Base-by-base conservation (phyloP, 2,797 vertebrate genomes). In the Lophura swinhoii region DNA sequence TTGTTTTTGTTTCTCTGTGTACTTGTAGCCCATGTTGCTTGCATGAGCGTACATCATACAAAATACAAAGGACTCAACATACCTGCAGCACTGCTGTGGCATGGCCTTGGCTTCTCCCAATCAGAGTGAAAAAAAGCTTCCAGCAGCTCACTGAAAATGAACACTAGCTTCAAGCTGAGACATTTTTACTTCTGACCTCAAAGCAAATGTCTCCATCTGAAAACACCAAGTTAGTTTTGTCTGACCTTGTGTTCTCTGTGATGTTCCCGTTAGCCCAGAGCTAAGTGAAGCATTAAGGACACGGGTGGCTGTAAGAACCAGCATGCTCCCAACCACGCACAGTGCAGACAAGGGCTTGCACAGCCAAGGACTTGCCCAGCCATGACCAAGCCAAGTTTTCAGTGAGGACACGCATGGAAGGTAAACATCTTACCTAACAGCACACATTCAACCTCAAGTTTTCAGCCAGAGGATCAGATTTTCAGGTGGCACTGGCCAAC, bases 11-110 rank as follows among this genome's bases (percentile, higher is more conserved):
- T 77, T 73, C 78, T 77, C 44, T 51, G 1, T 15, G 3, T 22
- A 58, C 56, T 82, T 72, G 33, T 6, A 64, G 35, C n/a, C n/a
- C 39, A 46, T 1, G 0, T 35, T 58, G 29, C 66, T 48, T 63
- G 37, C 26, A 29, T 1, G 8, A 12, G 28, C 0, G 0, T 10
- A 71, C 0, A 1, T 17, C 13, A 33, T 0, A 0, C 10, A 44
- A 59, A 89, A 44, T 39, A 48, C 41, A 33, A 73, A 33, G 56
- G 39, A 49, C 41, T 74, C 2, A 39, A 53, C 5, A 6, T 3
- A 33, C 41, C 13, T 60, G 43, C 12, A 66, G 41, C 24, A 24
- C 0, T 1, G n/a, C 26, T 72, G 7, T 13, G 66, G 66, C 9
- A 10, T 2, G 18, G 44, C 29, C 29, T 76, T 6, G 1, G 15